Conservation (phyloP, 2,888 invertebrate genomes). For the Magallana nippona region DNA sequence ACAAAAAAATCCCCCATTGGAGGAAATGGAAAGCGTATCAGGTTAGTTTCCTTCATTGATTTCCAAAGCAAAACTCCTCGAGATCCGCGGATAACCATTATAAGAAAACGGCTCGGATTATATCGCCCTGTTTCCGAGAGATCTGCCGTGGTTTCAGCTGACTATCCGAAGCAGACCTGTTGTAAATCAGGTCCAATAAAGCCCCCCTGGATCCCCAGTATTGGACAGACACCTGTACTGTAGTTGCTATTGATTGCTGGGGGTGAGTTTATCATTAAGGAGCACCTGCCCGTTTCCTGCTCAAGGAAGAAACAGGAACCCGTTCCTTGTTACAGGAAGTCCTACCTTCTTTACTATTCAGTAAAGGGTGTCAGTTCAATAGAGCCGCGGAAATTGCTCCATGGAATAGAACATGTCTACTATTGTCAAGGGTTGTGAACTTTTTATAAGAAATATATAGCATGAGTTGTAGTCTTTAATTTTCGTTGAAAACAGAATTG, state of each 20-base stretch:
- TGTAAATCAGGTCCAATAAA: slow-evolving; percentile 15
- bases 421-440: not conserved
- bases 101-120: not conserved
- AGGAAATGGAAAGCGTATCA: slow-evolving; percentile 14
- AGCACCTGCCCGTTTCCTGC: slow-evolving; percentile 42
- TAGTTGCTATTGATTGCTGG: slow-evolving; percentile 4
- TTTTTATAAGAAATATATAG: too few species aligned
- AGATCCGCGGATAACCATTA: slow-evolving; percentile 19
- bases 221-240: not conserved
- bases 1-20: slow-evolving; percentile 5
- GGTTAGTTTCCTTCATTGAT: slow-evolving; percentile 29
- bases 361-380: not conserved
- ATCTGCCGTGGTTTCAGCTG: not conserved
- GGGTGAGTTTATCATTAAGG: slow-evolving; percentile 17
- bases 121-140: not conserved
- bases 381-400: slow-evolving; percentile 8
- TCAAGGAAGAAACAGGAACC: slow-evolving; percentile 36
- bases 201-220: not conserved
- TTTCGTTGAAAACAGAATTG: not conserved
- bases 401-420: not conserved
- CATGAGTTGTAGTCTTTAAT: too few species aligned
- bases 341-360: slow-evolving; percentile 27
- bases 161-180: not conserved
- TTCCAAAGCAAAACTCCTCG: slow-evolving; percentile 12
- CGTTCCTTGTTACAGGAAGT: slow-evolving; percentile 33